Evolutionary conservation across 2,797 vertebrate genomes (phyloP).

Genomic region (Enteromius treurensis): DNA sequence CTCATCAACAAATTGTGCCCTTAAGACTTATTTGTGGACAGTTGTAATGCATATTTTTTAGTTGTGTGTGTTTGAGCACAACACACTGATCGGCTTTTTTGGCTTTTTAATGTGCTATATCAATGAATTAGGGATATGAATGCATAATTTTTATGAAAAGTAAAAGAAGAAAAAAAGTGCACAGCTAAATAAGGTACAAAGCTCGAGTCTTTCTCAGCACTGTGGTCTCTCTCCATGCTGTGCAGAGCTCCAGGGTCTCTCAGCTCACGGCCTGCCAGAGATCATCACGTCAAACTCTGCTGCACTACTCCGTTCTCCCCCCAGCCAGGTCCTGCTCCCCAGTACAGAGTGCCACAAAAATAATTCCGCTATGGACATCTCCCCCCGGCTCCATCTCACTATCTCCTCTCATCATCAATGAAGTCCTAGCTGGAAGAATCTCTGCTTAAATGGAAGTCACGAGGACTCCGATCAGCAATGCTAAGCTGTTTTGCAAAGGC

Average conservation of each 20-base stretch:
- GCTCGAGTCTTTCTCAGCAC: conserved; percentile 6
- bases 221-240: not conserved
- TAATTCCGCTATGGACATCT: not conserved
- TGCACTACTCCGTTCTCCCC: conserved; percentile 39
- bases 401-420: conserved; percentile 45
- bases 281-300: conserved; percentile 46
- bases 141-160: not conserved
- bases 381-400: conserved; percentile 39
- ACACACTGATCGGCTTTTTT: not conserved
- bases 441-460: conserved; percentile 12
- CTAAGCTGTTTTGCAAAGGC: conserved; percentile 9
- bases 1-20: not conserved
- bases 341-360: conserved; percentile 1
- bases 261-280: conserved; percentile 44
- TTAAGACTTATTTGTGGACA: not conserved
- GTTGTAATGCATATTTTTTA: not conserved
- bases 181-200: conserved; percentile 8
- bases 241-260: conserved; percentile 46
- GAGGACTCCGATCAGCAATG: not conserved
- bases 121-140: not conserved
- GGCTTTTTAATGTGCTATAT: not conserved
- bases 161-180: not conserved
- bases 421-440: conserved; percentile 57
- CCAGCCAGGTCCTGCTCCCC: conserved; percentile 39
- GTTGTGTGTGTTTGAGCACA: not conserved